A percentile compares a stretch with the other conserved stretches of the same genome.
Evolutionary conservation across 2,797 vertebrate species (phyloP).

Genomic region (Sebastes iracundus): DNA sequence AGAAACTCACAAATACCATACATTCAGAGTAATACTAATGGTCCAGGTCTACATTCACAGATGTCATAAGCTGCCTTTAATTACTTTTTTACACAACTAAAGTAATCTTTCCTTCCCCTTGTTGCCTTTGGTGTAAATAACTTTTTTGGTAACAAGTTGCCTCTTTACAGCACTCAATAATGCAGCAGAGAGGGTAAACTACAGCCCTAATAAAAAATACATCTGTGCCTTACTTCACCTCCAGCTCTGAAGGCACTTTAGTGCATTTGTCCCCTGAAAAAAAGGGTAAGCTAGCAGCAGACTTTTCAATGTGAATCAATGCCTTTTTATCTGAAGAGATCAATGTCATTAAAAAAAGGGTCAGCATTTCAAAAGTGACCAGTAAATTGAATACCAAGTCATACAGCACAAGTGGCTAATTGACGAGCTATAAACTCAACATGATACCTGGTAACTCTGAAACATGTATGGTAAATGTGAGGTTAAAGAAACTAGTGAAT

Average conservation of each 20-base stretch:
- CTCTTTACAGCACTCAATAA: conserved; percentile 69
- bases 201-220: conserved; percentile 67
- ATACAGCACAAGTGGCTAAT: neutral
- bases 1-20: neutral
- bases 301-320: neutral
- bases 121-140: conserved; percentile 55
- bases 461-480: neutral
- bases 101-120: conserved; percentile 6
- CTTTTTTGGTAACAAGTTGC: conserved; percentile 52
- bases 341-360: conserved; percentile 14
- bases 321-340: neutral
- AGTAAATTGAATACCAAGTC: neutral
- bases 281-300: conserved; percentile 1
- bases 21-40: neutral
- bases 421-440: neutral
- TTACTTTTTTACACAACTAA: neutral
- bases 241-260: conserved; percentile 27
- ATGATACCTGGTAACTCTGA: neutral
- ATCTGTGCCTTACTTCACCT: conserved; percentile 46
- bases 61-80: neutral
- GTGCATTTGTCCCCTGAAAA: conserved; percentile 19
- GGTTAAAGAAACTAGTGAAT: neutral
- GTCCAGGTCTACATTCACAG: neutral
- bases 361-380: neutral
- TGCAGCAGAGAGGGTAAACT: conserved; percentile 60